A percentile compares a stretch with the other conserved stretches of the same genome.
These are phyloP conservation scores for Orestias chungarensis DNA, from an alignment of 2,797 vertebrate genomes.

Conservation along the genomic window DNA sequence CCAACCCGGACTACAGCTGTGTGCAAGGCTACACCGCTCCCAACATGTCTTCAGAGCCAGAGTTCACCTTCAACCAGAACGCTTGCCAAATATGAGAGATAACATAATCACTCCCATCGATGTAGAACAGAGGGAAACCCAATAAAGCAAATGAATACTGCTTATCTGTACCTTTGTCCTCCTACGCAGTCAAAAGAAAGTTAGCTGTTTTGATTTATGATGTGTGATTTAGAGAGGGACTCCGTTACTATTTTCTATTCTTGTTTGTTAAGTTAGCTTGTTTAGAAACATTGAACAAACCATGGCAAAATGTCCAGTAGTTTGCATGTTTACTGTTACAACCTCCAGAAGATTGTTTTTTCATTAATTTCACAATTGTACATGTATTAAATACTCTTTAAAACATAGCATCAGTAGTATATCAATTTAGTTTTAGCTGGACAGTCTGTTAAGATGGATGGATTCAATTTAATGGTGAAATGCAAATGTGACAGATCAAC, in stretches of 20 bases:
- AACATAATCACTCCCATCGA: background rate
- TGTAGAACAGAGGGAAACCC: background rate
- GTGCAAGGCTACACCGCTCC: conserved; percentile 54
- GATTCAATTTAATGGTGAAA: background rate
- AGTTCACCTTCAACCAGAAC: conserved; percentile 59
- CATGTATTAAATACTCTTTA: background rate
- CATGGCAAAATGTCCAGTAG: background rate
- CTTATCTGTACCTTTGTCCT: conserved; percentile 14
- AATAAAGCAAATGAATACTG: background rate
- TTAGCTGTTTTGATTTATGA: conserved; percentile 9
- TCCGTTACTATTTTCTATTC: conserved; percentile 1
- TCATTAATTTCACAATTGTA: background rate
- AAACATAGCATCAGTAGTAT: conserved; percentile 5
- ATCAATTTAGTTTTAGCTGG: background rate
- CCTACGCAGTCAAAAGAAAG: background rate
- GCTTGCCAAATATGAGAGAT: conserved; percentile 41
- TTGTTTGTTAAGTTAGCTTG: conserved; percentile 17
- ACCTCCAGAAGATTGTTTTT: background rate
- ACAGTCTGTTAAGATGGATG: background rate
- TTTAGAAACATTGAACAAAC: background rate
- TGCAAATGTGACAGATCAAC: background rate
- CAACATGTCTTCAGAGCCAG: background rate
- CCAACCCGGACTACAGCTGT: conserved; percentile 61
- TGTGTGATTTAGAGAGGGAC: background rate
- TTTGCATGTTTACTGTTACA: background rate